Conservation (phyloP, 2,797 vertebrate genomes). For the Rhinella marina region DNA sequence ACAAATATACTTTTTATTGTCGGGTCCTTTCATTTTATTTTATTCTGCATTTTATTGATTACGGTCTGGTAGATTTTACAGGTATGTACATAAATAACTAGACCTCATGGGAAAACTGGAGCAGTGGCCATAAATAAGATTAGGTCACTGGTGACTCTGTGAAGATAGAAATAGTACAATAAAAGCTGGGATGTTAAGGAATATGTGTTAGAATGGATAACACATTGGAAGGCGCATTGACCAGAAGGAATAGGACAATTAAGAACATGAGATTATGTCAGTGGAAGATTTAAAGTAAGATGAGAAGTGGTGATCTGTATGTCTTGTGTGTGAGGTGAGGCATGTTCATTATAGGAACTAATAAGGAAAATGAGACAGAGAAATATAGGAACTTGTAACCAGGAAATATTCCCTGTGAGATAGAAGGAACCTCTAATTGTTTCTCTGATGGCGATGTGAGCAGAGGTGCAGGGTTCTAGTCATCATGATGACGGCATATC, state of each 20-base stretch:
- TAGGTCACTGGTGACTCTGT: background rate
- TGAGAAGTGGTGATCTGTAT: background rate
- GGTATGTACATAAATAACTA: slow-evolving; percentile 26
- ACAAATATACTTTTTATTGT: slow-evolving; percentile 22
- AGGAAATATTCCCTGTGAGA: slow-evolving; percentile 24
- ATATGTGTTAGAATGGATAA: slow-evolving; percentile 2
- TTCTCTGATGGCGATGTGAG: slow-evolving; percentile 31
- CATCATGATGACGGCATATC: slow-evolving; percentile 45
- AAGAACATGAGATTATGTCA: slow-evolving; percentile 21
- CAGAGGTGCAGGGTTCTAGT: slow-evolving; percentile 11
- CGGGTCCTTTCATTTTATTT: slow-evolving; percentile 13
- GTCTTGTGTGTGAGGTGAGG: background rate
- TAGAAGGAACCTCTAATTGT: background rate
- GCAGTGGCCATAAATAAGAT: slow-evolving; percentile 23
- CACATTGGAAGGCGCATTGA: background rate
- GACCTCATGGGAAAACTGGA: background rate
- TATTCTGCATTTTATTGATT: slow-evolving; percentile 28
- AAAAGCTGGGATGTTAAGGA: slow-evolving; percentile 3
- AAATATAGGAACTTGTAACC: slow-evolving; percentile 22
- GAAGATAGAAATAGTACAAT: background rate
- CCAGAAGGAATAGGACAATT: slow-evolving; percentile 6
- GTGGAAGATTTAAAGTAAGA: slow-evolving; percentile 6
- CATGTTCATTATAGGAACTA: background rate
- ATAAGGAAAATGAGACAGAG: background rate
- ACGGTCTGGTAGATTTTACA: slow-evolving; percentile 4